Evolutionary conservation across 2,888 invertebrate species (phyloP).

Genomic region (Rhamphomyia laevipes): DNA sequence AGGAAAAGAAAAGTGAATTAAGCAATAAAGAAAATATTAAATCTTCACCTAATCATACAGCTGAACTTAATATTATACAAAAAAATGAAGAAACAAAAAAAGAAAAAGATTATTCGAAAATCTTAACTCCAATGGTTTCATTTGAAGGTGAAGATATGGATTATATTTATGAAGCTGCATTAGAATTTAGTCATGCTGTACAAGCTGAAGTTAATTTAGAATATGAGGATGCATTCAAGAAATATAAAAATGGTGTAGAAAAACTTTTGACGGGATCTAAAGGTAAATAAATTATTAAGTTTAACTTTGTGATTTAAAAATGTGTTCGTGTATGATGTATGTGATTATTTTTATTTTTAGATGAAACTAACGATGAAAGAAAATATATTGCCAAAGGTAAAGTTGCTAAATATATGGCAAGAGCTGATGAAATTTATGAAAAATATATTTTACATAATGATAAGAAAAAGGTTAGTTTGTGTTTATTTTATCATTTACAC

Average conservation of each 20-base stretch:
- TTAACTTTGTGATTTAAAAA: not conserved
- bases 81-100: not conserved
- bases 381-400: conserved; percentile 36
- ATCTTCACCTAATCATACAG: not conserved
- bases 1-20: not conserved
- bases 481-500: too few relatives aligned
- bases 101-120: conserved; percentile 19
- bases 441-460: conserved; percentile 23
- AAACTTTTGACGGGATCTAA: conserved; percentile 29
- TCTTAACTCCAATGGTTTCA: conserved; percentile 33
- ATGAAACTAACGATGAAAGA: conserved; percentile 31
- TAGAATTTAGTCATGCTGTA: conserved; percentile 35
- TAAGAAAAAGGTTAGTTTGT: conserved; percentile 13
- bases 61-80: not conserved
- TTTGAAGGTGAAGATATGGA: conserved; percentile 34
- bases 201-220: conserved; percentile 35
- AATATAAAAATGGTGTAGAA: conserved; percentile 34
- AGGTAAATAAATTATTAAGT: conserved; percentile 12
- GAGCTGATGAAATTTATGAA: conserved; percentile 33
- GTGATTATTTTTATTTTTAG: conserved; percentile 13
- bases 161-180: conserved; percentile 37
- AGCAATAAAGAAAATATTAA: not conserved
- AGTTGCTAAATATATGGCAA: conserved; percentile 33
- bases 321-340: too few relatives aligned
- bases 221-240: conserved; percentile 29